Evolutionary conservation across 2,113 vertebrate species (phyloP).

Genomic region (Notiomystis cincta): DNA sequence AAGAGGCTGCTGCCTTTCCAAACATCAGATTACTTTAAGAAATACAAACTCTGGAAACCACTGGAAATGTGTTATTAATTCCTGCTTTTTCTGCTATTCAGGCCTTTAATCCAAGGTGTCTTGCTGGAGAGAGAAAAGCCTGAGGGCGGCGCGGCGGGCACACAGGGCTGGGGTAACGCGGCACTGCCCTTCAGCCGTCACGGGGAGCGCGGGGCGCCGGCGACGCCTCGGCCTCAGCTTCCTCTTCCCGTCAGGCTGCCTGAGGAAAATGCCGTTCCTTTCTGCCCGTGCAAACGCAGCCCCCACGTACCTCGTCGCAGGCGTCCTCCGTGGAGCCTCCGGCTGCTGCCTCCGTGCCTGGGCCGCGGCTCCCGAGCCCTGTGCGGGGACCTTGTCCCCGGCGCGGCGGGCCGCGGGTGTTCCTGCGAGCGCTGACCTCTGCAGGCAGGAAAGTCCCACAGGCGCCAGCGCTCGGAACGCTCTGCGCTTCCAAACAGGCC

Average conservation of each 20-base stretch:
- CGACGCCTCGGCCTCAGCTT: not conserved
- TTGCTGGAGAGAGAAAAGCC: not conserved
- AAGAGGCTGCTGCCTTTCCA: not conserved
- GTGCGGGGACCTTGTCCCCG: not conserved
- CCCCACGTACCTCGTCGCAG: not conserved
- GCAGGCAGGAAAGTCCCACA: not conserved
- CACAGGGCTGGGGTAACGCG: rapidly evolving
- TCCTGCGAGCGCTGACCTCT: not conserved
- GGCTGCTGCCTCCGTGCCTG: not conserved
- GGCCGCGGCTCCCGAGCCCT: not conserved
- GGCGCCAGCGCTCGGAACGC: rapidly evolving
- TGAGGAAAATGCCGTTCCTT: rapidly evolving
- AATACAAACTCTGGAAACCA: not conserved
- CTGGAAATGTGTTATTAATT: not conserved
- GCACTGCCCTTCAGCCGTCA: not conserved
- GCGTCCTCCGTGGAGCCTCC: not conserved
- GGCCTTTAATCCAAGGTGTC: not conserved
- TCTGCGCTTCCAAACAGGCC: rapidly evolving
- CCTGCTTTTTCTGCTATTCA: not conserved
- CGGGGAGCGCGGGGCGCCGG: not conserved
- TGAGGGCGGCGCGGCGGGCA: rapidly evolving
- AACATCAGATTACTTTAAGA: not conserved
- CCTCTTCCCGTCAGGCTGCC: not conserved
- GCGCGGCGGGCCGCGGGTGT: not conserved
- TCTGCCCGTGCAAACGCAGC: rapidly evolving